Evolutionary conservation across 1,140 invertebrate species (phyloP), one percentile per base, ranked within the genome.

Genomic region (Sycobia sp.): DNA sequence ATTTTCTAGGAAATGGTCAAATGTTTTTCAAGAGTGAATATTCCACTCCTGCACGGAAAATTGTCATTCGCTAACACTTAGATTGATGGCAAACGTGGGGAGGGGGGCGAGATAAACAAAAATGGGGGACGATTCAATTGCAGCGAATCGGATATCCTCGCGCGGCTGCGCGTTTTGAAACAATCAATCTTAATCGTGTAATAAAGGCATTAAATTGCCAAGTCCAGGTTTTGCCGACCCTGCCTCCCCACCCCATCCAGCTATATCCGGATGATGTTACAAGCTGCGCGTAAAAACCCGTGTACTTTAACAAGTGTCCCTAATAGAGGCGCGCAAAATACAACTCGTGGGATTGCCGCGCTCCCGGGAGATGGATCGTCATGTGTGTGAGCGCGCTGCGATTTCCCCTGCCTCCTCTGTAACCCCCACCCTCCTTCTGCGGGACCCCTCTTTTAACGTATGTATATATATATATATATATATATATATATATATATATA

Each of bases 271-370:
- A n/a, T 41, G 46, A 49, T 50, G 49, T 39, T 39, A 39, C 56
- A 50, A 36, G 56, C 44, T 5, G 18, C 22, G 44, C 20, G 27
- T 58, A 58, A 58, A 58, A 58, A 50, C n/a, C 4, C 36, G 22
- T 41, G 32, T 44, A 59, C 46, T 39, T 39, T n/a, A 59, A 60
- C 57, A 51, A 60, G 57, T 51, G 57, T 18, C 16, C 4, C 47
- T 51, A 43, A 60, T 60, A 29, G 47, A 43, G 25, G 38, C 11
- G 38, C 11, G 18, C 16, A 18, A 23, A 3, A 38, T n/a, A 29
- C 34, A 23, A 20, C 10, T n/a, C n/a, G n/a, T n/a, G n/a, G n/a
- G n/a, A n/a, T n/a, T n/a, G n/a, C n/a, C 36, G 22, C n/a, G 16
- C 11, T 25, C 2, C 16, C 32, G 29, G 8, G 13, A 50, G 36